Conservation (phyloP, 2,797 vertebrate genomes). For the Etheostoma nigrum region DNA sequence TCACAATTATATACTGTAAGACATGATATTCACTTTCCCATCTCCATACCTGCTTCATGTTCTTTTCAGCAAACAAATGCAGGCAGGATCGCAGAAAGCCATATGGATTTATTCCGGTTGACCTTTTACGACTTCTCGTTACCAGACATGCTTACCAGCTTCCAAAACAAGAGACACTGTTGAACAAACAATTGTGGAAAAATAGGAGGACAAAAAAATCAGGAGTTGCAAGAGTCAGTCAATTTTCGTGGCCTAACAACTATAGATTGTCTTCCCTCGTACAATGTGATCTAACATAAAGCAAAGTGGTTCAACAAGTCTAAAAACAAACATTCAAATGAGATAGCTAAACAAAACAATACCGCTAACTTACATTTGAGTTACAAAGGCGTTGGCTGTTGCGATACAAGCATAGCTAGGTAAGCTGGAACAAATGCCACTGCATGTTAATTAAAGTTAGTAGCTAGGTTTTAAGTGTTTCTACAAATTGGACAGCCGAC, state of each 20-base stretch:
- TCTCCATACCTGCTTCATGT: conserved; percentile 86
- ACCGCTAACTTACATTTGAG: not conserved
- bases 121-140: conserved; percentile 62
- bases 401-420: conserved; percentile 5
- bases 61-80: conserved; percentile 76
- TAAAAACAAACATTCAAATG: not conserved
- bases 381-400: conserved; percentile 66
- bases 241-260: not conserved
- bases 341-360: conserved; percentile 23
- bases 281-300: not conserved
- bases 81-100: conserved; percentile 73
- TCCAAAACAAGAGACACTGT: conserved; percentile 78
- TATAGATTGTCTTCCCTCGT: not conserved
- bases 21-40: not conserved
- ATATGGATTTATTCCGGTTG: conserved; percentile 66
- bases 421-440: conserved; percentile 6
- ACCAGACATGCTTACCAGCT: conserved; percentile 75
- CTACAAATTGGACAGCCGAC: not conserved
- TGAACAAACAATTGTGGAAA: conserved; percentile 41
- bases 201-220: not conserved
- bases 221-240: not conserved
- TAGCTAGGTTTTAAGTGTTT: not conserved
- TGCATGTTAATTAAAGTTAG: not conserved
- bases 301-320: not conserved
- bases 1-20: conserved; percentile 20